Evolutionary conservation across 2,888 invertebrate species (phyloP).

Genomic region (Eutolmus rufibarbis): DNA sequence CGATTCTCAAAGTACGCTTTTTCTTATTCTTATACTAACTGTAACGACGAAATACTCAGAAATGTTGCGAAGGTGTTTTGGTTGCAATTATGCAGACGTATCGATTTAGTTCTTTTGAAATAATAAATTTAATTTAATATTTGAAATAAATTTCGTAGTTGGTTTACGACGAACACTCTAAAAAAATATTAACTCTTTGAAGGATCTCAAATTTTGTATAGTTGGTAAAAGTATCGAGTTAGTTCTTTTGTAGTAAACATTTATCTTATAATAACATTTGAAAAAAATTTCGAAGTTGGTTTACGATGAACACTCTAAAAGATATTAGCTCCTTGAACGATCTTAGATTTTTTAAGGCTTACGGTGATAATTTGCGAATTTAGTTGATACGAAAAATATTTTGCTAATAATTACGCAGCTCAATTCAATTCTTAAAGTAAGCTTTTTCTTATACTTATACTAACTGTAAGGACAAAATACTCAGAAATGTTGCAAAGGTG

Average conservation of each 20-base stretch:
- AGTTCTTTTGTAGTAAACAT: background rate
- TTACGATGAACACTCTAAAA: background rate
- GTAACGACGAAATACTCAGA: too few relatives aligned
- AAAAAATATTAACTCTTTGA: too few relatives aligned
- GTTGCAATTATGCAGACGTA: too few relatives aligned
- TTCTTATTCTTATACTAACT: too few relatives aligned
- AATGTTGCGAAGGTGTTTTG: too few relatives aligned
- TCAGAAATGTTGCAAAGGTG: background rate
- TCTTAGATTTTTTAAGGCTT: background rate
- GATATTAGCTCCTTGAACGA: background rate
- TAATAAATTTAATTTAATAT: too few relatives aligned
- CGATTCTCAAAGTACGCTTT: too few relatives aligned
- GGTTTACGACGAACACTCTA: too few relatives aligned
- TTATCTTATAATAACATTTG: background rate
- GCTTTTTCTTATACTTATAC: background rate
- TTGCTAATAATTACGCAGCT: background rate
- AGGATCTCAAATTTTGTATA: too few relatives aligned
- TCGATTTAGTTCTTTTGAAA: too few relatives aligned
- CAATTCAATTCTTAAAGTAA: background rate
- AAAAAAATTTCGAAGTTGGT: background rate
- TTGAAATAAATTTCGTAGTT: too few relatives aligned
- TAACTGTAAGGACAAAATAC: background rate
- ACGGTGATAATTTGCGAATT: background rate
- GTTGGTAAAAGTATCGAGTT: background rate
- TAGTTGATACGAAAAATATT: background rate